Percentiles rank a stretch among this genome's conserved stretches.
Conservation (phyloP, 2,888 invertebrate genomes). For the Caenorhabditis virilis region DNA sequence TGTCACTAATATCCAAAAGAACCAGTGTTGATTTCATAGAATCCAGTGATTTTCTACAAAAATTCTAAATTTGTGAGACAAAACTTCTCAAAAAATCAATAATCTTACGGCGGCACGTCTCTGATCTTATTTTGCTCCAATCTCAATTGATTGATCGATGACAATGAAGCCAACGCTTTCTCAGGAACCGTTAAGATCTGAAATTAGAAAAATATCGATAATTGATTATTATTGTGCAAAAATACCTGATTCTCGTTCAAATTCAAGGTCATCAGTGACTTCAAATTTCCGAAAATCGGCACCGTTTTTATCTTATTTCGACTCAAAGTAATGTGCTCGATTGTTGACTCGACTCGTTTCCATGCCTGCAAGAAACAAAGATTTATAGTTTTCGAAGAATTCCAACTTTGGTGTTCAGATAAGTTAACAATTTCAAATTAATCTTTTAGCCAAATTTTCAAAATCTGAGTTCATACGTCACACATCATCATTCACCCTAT, state of each 20-base stretch:
- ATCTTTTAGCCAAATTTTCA: background rate
- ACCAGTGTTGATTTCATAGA: slow-evolving; percentile 72
- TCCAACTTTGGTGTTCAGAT: background rate
- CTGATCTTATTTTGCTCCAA: slow-evolving; percentile 58
- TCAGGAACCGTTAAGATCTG: slow-evolving; percentile 18
- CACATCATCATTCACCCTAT: background rate
- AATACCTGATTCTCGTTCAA: slow-evolving; percentile 51
- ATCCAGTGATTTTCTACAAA: slow-evolving; percentile 55
- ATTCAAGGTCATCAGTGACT: slow-evolving; percentile 40
- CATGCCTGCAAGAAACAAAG: slow-evolving; percentile 26
- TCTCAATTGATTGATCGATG: slow-evolving; percentile 43
- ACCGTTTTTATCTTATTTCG: slow-evolving; percentile 53
- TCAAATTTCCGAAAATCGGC: slow-evolving; percentile 50
- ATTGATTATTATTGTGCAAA: slow-evolving; percentile 6
- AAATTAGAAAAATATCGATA: slow-evolving; percentile 1
- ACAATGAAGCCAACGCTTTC: slow-evolving; percentile 10
- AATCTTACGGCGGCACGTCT: slow-evolving; percentile 47
- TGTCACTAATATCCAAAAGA: slow-evolving; percentile 82
- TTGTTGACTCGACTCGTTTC: slow-evolving; percentile 14
- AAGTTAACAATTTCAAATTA: background rate
- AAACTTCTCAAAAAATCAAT: background rate
- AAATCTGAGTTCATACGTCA: background rate
- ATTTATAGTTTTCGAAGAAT: slow-evolving; percentile 1
- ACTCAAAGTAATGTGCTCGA: slow-evolving; percentile 43
- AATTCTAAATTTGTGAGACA: background rate